Evolutionary conservation across 2,888 invertebrate species (phyloP), one percentile per base, ranked within the genome.

Genomic region (Leptinotarsa rubiginosa): DNA sequence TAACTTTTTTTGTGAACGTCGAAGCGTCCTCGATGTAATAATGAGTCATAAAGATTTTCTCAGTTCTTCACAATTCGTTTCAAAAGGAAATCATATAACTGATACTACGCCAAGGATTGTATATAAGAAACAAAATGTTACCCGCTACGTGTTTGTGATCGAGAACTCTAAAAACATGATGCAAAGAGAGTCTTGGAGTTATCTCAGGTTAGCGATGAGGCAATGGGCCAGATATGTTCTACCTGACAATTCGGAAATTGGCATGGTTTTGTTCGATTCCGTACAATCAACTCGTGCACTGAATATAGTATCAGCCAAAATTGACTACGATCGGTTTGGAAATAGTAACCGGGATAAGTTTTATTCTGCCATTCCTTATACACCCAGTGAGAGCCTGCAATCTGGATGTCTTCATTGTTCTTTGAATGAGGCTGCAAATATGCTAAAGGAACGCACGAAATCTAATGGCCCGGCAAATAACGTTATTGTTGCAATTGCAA

Each of bases 111-210:
- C 91, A 7, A 86, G 85, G 65, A 89, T 91, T 72, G 82, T 86
- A 5, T 91, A 90, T 84, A 90, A 90, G 76, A 88, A 89, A 76
- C 88, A 90, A 73, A 87, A 87, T 47, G 81, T 88, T 41, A 91
- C 91, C 0, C 86, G 91, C 72, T 91, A 90, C 81, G 89, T 91
- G 5, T 87, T 92, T 56, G 87, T 91, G 1, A 88, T 91, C 54
- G 91, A 91, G 82, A 91, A 91, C 78, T 90, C 90, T 20, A 90
- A 89, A 80, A 90, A 91, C 76, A 91, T 91, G 89, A 84, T 89
- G 75, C 85, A 89, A 47, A 86, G 91, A 79, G 91, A 92, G 83
- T 90, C 91, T 1, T 92, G 91, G 91, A 90, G 88, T 72, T 91
- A 90, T 82, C 85, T 92, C 69, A 86, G 91, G 52, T 86, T 89